phyloP scores from a whole-genome alignment of 2,113 vertebrate species.

The Callithrix jacchus region DNA sequence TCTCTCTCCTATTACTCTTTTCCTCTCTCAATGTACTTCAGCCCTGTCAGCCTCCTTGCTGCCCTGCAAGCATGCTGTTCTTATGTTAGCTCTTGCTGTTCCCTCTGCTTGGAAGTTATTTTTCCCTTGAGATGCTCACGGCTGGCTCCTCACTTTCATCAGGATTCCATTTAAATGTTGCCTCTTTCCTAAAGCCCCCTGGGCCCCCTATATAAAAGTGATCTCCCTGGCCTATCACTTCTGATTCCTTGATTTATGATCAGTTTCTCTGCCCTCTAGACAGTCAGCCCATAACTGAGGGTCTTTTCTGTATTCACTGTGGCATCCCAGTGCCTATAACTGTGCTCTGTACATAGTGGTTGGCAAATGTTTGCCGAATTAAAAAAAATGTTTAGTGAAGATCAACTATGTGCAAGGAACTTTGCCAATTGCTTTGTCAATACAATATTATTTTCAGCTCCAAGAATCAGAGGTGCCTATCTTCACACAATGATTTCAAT shows the following conservation, averaged over 20 bases:
- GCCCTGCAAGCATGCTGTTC: not conserved
- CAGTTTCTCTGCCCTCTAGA: not conserved
- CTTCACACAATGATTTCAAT: not conserved
- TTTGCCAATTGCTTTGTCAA: not conserved
- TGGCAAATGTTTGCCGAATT: not conserved
- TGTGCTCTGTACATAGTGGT: not conserved
- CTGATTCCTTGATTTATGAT: not conserved
- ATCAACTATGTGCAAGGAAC: not conserved
- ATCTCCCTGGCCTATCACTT: not conserved
- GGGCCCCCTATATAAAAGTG: not conserved
- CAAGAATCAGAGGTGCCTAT: not conserved
- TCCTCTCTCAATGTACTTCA: fast-evolving
- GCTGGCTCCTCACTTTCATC: not conserved
- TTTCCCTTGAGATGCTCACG: not conserved
- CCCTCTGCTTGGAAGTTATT: not conserved
- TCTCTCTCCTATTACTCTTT: not conserved
- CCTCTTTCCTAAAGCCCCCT: not conserved
- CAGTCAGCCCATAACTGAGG: not conserved
- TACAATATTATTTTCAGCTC: not conserved
- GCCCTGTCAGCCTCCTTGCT: not conserved
- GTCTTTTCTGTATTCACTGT: not conserved
- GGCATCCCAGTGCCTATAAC: not conserved
- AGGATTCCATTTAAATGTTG: not conserved
- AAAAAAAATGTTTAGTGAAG: not conserved
- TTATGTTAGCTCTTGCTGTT: not conserved